phyloP scores from a whole-genome alignment of 2,113 vertebrate species.

The Irena cyanogastra region DNA sequence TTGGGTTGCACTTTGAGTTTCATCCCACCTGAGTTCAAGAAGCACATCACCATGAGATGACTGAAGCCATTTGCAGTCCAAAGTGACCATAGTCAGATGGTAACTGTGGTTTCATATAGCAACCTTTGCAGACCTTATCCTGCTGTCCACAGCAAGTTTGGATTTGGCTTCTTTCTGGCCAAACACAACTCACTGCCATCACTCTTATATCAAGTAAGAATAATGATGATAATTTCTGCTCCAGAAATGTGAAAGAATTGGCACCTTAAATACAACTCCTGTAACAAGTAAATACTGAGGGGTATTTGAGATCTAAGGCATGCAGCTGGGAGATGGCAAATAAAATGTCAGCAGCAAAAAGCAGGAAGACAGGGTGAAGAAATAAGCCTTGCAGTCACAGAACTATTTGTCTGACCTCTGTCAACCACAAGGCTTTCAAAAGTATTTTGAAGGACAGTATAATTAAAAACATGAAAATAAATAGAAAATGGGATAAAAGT shows the following conservation, averaged over 20 bases:
- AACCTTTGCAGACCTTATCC: neutral
- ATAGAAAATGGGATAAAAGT: neutral
- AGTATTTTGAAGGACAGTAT: neutral
- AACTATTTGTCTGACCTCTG: neutral
- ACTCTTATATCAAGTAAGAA: neutral
- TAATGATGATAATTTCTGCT: neutral
- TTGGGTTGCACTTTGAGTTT: neutral
- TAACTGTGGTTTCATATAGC: neutral
- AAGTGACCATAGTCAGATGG: neutral
- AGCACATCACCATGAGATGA: neutral
- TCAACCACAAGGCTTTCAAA: neutral
- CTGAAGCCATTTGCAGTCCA: neutral
- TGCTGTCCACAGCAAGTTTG: neutral
- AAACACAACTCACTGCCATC: neutral
- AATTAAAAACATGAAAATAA: conserved; percentile 29
- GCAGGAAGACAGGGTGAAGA: neutral
- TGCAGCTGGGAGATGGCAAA: neutral
- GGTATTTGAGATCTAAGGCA: neutral
- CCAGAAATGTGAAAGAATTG: neutral
- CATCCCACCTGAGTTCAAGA: neutral
- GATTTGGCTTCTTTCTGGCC: neutral
- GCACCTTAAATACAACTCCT: neutral
- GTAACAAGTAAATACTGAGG: neutral
- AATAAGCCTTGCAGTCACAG: neutral
- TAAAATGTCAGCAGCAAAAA: neutral